These are phyloP conservation scores for Drymodes brunneopygia DNA, from an alignment of 2,113 vertebrate genomes.

Conservation along the genomic window DNA sequence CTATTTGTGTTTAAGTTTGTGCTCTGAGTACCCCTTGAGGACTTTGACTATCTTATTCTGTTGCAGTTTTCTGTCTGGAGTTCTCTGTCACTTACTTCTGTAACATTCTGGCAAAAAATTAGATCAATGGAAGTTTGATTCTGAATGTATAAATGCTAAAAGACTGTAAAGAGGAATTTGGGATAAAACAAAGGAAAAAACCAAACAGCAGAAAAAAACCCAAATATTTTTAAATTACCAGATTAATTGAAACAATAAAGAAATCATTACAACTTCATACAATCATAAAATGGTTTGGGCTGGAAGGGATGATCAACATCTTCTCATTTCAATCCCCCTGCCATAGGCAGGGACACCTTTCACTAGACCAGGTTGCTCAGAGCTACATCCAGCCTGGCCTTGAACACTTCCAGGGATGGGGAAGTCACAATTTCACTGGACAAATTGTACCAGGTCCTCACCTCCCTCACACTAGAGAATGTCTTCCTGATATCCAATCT, in stretches of 20 bases:
- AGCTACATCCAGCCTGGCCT: not conserved
- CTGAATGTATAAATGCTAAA: not conserved
- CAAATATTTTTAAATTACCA: not conserved
- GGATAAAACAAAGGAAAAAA: not conserved
- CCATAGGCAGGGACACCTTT: too few relatives aligned
- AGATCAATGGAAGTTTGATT: not conserved
- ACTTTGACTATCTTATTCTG: not conserved
- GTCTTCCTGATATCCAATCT: not conserved
- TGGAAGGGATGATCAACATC: not conserved
- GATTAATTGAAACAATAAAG: not conserved
- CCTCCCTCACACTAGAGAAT: not conserved
- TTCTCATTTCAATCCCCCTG: not conserved
- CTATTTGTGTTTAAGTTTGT: not conserved
- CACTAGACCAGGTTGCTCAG: not conserved
- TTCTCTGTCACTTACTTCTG: not conserved
- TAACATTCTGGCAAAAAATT: not conserved
- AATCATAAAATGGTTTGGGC: not conserved
- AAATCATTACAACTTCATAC: not conserved
- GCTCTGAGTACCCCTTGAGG: not conserved
- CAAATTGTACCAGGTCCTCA: not conserved
- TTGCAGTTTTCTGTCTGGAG: not conserved
- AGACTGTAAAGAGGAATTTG: not conserved
- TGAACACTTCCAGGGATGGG: not conserved
- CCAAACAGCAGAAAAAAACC: fast-evolving
- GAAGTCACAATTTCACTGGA: not conserved